Evolutionary conservation across 2,797 vertebrate genomes (phyloP).

Genomic region (Acropternis orthonyx): DNA sequence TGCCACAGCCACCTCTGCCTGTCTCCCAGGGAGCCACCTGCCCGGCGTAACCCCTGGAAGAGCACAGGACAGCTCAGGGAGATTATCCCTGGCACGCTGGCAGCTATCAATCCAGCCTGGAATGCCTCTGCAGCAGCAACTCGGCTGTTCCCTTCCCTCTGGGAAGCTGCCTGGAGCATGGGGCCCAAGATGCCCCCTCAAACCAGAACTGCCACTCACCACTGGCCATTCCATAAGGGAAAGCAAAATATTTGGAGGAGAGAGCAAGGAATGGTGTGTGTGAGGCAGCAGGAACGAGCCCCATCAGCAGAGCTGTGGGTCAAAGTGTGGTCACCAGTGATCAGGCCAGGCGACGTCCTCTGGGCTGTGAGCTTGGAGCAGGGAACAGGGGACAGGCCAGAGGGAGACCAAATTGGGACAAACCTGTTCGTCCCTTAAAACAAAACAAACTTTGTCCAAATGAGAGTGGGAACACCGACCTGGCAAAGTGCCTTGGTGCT

Average conservation of each 20-base stretch:
- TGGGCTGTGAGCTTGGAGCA: background rate
- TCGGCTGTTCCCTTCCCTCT: background rate
- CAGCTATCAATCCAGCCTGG: background rate
- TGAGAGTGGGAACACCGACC: background rate
- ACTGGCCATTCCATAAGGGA: rapidly evolving
- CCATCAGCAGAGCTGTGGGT: background rate
- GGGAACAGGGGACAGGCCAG: background rate
- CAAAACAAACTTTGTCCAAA: background rate
- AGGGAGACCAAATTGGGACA: background rate
- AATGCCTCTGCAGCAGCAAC: background rate
- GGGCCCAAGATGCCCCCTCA: background rate
- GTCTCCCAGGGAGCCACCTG: background rate
- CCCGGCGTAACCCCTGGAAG: background rate
- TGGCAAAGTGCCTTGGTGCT: background rate
- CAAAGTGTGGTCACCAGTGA: background rate
- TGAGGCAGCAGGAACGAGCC: background rate
- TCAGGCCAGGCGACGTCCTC: background rate
- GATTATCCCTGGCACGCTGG: background rate
- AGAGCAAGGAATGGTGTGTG: rapidly evolving
- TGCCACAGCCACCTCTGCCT: background rate
- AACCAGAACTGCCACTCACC: background rate
- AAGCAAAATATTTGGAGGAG: background rate
- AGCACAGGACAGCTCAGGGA: background rate
- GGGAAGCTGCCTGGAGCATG: background rate
- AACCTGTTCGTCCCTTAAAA: background rate